Percentiles rank a stretch among this genome's conserved stretches.
phyloP scores from a whole-genome alignment of 2,113 vertebrate genomes.

The Dendrocopos noguchii region DNA sequence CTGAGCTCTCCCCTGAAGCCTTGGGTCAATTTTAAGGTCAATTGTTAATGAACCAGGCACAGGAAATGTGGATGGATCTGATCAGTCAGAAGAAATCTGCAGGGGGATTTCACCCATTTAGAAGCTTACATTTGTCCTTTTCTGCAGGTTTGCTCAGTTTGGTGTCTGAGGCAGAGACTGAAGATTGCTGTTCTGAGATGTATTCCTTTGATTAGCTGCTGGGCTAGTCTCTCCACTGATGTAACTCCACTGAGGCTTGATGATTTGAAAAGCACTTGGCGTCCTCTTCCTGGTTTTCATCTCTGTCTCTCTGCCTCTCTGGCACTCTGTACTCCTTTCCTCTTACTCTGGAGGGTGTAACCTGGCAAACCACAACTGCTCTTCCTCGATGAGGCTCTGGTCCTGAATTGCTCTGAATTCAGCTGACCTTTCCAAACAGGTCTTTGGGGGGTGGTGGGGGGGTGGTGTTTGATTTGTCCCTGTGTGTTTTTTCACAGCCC shows the following conservation, averaged over 20 bases:
- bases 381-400: not conserved
- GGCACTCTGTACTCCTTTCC: not conserved
- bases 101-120: not conserved
- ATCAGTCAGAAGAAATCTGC: not conserved
- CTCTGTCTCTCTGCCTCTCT: not conserved
- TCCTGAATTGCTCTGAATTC: not conserved
- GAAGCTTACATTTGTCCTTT: not conserved
- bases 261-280: not conserved
- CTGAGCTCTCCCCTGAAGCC: not conserved
- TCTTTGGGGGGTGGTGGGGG: not conserved
- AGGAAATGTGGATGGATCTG: fast-evolving
- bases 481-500: not conserved
- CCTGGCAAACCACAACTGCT: not conserved
- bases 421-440: constrained; percentile 11
- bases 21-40: not conserved
- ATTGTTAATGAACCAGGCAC: not conserved
- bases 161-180: not conserved
- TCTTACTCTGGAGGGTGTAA: not conserved
- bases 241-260: not conserved
- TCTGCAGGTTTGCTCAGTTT: not conserved
- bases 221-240: not conserved
- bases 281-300: not conserved
- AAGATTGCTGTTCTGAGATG: not conserved
- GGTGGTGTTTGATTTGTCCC: not conserved
- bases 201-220: not conserved